Evolutionary conservation across 2,888 invertebrate genomes (phyloP), one percentile per base, ranked within the genome.

Genomic region (Pocota personata): DNA sequence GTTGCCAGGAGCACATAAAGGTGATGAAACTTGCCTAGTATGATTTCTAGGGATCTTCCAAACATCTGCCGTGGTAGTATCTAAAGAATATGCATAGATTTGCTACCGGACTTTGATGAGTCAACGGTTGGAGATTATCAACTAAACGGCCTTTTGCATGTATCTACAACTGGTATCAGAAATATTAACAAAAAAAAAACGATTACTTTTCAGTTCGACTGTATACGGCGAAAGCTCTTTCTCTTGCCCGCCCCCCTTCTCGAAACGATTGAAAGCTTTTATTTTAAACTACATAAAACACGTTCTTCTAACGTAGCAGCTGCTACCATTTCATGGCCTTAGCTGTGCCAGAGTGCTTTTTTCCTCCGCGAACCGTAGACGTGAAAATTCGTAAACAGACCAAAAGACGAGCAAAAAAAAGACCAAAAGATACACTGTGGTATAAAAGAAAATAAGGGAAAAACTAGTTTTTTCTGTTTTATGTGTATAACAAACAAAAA

Each of bases 281-380:
- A 46, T 19, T 66, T 58, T 43, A 50, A 79, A 76, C 48, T 55
- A n/a, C n/a, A n/a, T n/a, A 35, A 60, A 58, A 64, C 57, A 75
- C 37, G 50, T 75, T 64, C 62, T 10, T 62, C 69, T 60, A 32
- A 60, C 32, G 62, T 69, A 58, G 35, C 75, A 76, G 75, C 76
- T 82, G 72, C 71, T 76, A 48, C 55, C 48, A 40, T 46, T 67
- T 66, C 69, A 66, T 71, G 72, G 84, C 50, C 79, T 60, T 40
- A 72, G 76, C 66, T 72, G 57, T 67, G 67, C 40, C 80, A 86
- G 80, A 77, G 86, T 86, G 86, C 77, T 82, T 82, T 86, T 86
- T 82, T 86, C 86, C 57, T 77, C 72, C 76, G 35, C 82, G 55
- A 77, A 76, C 40, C 72, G 72, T 43, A 69, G 86, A 86, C 86